These are phyloP conservation scores for Steromphala cineraria DNA, from an alignment of 2,888 invertebrate species.

Conservation along the genomic window DNA sequence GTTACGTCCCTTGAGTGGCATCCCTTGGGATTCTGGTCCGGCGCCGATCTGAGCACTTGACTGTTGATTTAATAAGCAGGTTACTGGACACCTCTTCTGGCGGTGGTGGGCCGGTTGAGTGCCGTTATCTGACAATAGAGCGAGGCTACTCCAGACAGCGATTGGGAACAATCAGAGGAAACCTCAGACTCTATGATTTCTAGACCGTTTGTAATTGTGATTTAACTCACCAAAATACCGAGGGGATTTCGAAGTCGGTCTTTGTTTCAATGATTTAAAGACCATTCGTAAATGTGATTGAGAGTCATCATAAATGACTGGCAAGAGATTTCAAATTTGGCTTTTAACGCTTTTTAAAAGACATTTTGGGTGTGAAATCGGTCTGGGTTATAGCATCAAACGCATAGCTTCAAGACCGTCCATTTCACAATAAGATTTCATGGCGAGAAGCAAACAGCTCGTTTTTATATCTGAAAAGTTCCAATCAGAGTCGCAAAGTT, in stretches of 20 bases:
- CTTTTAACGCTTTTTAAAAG: no score
- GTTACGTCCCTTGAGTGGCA: neutral
- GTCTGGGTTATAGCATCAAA: no score
- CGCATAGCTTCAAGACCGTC: no score
- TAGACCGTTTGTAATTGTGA: neutral
- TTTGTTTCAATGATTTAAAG: neutral
- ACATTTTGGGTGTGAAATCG: no score
- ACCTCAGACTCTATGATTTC: neutral
- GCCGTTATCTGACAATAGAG: neutral
- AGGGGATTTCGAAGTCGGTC: neutral
- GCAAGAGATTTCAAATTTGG: no score
- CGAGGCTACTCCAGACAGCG: neutral
- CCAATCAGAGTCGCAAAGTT: no score
- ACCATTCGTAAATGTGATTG: no score
- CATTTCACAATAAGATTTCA: no score
- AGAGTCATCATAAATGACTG: no score
- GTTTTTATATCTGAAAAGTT: no score
- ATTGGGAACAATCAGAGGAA: conserved; percentile 17
- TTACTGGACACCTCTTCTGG: neutral
- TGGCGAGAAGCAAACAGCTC: no score
- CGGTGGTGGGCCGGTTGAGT: neutral
- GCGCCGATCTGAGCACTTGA: neutral
- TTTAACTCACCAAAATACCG: neutral
- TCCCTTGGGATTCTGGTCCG: neutral
- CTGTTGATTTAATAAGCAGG: conserved; percentile 12